Evolutionary conservation across 2,888 invertebrate genomes (phyloP).

Genomic region (Drosophila cracens): DNA sequence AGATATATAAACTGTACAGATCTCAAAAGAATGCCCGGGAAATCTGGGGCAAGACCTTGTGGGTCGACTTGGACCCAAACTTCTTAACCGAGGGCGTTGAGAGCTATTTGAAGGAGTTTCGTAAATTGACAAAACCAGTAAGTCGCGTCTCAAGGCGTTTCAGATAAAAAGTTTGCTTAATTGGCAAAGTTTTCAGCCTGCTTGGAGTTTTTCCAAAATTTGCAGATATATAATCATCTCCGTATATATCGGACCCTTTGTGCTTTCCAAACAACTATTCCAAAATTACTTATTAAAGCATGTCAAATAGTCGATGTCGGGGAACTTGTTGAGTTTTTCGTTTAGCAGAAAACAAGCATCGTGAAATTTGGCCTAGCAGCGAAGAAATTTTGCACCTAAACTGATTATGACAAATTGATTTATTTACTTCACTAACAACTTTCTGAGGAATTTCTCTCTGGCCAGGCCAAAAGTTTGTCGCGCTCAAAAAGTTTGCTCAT

Average conservation of each 20-base stretch:
- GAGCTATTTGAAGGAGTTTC: conserved; percentile 91
- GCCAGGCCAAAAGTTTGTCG: conserved; percentile 67
- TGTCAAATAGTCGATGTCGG: conserved; percentile 32
- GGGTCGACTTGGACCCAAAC: conserved; percentile 94
- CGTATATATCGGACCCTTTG: neutral
- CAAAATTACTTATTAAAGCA: conserved; percentile 16
- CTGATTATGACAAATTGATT: conserved; percentile 83
- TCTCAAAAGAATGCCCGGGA: conserved; percentile 92
- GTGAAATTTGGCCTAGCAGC: conserved; percentile 70
- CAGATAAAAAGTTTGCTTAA: conserved; percentile 64
- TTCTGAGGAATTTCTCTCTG: conserved; percentile 70
- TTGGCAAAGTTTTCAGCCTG: conserved; percentile 71
- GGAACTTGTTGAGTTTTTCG: conserved; percentile 27
- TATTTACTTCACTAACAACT: conserved; percentile 83
- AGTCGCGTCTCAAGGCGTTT: conserved; percentile 76
- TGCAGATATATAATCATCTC: conserved; percentile 33
- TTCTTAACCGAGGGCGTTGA: conserved; percentile 95
- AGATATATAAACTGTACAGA: conserved; percentile 91
- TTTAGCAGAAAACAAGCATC: conserved; percentile 47
- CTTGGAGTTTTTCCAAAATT: conserved; percentile 65
- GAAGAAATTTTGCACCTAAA: conserved; percentile 77
- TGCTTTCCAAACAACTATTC: conserved; percentile 16
- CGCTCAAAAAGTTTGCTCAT: conserved; percentile 66
- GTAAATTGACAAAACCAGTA: conserved; percentile 89
- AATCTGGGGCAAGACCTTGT: conserved; percentile 93